Percentiles rank a stretch among this genome's conserved stretches.
phyloP scores from a whole-genome alignment of 2,888 invertebrate species.

The Stenolophus ochropezus region DNA sequence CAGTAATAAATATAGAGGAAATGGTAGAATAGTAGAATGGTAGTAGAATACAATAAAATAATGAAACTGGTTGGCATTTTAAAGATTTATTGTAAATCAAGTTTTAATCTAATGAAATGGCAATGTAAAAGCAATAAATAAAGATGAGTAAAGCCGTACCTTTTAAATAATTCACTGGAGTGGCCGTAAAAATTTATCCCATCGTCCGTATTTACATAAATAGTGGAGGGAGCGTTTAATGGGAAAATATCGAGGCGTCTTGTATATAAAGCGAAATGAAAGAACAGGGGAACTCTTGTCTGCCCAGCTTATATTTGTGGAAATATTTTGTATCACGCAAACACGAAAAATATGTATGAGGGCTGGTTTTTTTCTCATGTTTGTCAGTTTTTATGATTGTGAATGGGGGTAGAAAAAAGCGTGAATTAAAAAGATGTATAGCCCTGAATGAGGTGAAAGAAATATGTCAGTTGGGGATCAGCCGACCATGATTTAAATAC shows the following conservation, averaged over 20 bases:
- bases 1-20: no score
- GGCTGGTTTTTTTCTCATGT: slow-evolving; percentile 35
- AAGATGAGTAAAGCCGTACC: background rate
- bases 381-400: slow-evolving; percentile 43
- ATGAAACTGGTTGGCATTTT: no score
- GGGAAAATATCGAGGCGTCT: background rate
- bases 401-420: slow-evolving; percentile 35
- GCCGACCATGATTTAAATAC: slow-evolving; percentile 16
- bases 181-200: background rate
- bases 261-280: slow-evolving; percentile 5
- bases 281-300: background rate
- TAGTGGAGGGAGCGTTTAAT: background rate
- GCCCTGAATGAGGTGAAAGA: slow-evolving; percentile 27
- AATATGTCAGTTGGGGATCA: slow-evolving; percentile 26
- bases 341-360: slow-evolving; percentile 30
- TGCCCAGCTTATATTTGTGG: slow-evolving; percentile 16
- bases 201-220: background rate
- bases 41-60: no score
- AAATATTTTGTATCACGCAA: slow-evolving; percentile 34
- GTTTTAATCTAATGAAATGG: no score
- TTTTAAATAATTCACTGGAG: background rate
- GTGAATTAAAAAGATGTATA: slow-evolving; percentile 39
- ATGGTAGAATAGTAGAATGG: no score
- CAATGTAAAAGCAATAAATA: no score
- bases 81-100: no score